A percentile compares a stretch with the other conserved stretches of the same genome.
Conservation (phyloP, 2,797 vertebrate genomes). For the Lepidocolaptes lacrymiger region DNA sequence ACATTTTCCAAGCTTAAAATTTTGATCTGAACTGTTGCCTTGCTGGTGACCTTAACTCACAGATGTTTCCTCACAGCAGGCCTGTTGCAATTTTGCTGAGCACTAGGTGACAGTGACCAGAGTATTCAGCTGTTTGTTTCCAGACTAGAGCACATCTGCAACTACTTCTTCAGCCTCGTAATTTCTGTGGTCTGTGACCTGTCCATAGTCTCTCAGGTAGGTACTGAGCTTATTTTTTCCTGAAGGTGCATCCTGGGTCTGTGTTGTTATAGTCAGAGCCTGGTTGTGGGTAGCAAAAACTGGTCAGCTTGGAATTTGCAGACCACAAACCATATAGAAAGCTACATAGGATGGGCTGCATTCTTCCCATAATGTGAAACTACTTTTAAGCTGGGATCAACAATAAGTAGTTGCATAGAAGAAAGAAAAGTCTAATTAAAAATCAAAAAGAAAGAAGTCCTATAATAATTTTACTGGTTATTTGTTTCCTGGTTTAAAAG, state of each 20-base stretch:
- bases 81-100: neutral
- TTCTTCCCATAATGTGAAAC: neutral
- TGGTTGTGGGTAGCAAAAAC: neutral
- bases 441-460: neutral
- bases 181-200: neutral
- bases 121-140: neutral
- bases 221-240: neutral
- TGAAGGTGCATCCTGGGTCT: neutral
- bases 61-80: neutral
- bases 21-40: neutral
- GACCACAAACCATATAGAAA: neutral
- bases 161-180: neutral
- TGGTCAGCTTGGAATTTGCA: neutral
- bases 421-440: neutral
- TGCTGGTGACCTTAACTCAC: neutral
- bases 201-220: neutral
- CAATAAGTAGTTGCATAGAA: neutral
- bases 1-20: neutral
- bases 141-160: neutral
- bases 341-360: neutral
- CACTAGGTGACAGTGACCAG: rapidly evolving
- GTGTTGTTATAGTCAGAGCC: neutral
- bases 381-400: neutral
- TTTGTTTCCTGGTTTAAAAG: neutral
- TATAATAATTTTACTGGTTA: neutral